Evolutionary conservation across 2,888 invertebrate genomes (phyloP).

Genomic region (Tiliacea aurago): DNA sequence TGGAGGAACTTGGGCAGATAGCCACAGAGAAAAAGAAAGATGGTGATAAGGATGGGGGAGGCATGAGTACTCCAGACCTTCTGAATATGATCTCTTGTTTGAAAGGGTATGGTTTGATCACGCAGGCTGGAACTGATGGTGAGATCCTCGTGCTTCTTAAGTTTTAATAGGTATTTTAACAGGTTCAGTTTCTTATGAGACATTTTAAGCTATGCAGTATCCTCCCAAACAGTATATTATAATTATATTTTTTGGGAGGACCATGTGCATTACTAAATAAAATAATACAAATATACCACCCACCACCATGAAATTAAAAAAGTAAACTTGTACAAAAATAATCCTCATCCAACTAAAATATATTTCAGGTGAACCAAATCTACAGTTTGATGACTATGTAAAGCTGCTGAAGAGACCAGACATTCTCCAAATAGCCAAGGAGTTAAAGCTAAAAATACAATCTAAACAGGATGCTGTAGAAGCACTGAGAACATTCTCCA

Average conservation of each 20-base stretch:
- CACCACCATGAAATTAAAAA: neutral
- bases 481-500: constrained; percentile 71
- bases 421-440: constrained; percentile 79
- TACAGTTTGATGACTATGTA: constrained; percentile 72
- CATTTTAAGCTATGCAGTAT: neutral
- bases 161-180: neutral
- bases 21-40: constrained; percentile 50
- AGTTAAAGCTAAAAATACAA: constrained; percentile 76
- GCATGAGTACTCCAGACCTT: constrained; percentile 54
- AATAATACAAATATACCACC: too few relatives aligned
- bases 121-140: constrained; percentile 61
- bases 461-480: constrained; percentile 76
- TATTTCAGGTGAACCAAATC: constrained; percentile 61
- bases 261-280: too few relatives aligned
- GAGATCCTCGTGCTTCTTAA: neutral
- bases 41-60: constrained; percentile 11
- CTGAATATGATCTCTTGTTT: constrained; percentile 72
- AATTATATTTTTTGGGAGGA: neutral
- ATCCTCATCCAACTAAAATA: neutral
- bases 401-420: constrained; percentile 76
- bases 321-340: neutral
- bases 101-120: constrained; percentile 71
- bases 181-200: neutral
- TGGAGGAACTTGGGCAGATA: constrained; percentile 71
- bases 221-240: neutral